A percentile compares a stretch with the other conserved stretches of the same genome.
These are phyloP conservation scores for Scaptomyza parva DNA, from an alignment of 2,888 invertebrate species.

Conservation along the genomic window DNA sequence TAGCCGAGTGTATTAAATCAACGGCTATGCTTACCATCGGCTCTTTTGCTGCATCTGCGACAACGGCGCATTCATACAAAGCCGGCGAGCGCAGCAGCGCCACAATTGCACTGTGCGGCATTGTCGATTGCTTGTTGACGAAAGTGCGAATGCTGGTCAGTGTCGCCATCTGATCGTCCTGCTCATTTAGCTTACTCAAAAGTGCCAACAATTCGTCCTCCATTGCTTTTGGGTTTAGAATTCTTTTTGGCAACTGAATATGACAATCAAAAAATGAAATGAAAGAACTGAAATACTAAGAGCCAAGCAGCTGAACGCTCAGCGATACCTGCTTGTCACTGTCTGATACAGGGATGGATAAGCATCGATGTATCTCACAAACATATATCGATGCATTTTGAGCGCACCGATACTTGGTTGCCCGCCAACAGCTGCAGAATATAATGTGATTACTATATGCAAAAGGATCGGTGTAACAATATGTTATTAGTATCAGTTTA, in stretches of 20 bases:
- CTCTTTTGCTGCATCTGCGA: slow-evolving; percentile 83
- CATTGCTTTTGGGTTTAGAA: slow-evolving; percentile 54
- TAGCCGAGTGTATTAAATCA: slow-evolving; percentile 88
- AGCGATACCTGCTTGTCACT: slow-evolving; percentile 43
- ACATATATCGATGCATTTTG: neutral
- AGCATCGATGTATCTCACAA: neutral
- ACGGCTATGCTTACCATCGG: slow-evolving; percentile 87
- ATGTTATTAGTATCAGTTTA: too few species aligned
- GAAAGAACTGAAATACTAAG: neutral
- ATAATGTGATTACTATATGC: neutral
- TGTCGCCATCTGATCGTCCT: slow-evolving; percentile 84
- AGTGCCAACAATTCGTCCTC: slow-evolving; percentile 86
- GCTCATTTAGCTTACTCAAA: slow-evolving; percentile 84
- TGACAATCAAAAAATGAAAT: neutral
- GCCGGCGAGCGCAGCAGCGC: slow-evolving; percentile 86
- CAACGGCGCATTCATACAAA: slow-evolving; percentile 87
- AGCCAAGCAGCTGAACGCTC: slow-evolving; percentile 6
- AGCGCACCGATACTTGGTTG: neutral
- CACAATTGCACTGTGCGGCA: slow-evolving; percentile 84
- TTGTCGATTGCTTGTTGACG: slow-evolving; percentile 82
- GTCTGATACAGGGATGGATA: neutral
- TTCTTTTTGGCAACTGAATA: neutral
- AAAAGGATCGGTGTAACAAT: too few species aligned
- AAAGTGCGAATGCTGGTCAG: slow-evolving; percentile 85
- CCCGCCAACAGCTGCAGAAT: neutral